Percentiles rank a stretch among this genome's conserved stretches.
Conservation (phyloP, 1,140 invertebrate species). For the Lasaia peninsularis region DNA sequence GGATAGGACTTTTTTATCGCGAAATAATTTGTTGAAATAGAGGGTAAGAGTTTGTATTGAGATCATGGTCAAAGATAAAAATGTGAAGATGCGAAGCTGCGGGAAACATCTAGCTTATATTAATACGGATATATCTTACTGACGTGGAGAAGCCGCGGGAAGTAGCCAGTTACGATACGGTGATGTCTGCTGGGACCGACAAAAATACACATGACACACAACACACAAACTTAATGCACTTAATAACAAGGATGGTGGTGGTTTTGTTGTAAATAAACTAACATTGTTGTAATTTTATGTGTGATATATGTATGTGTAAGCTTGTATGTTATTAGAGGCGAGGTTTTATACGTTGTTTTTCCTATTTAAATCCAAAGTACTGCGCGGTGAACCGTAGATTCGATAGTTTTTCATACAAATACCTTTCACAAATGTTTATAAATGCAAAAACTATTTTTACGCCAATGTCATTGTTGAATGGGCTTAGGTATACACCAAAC, state of each 20-base stretch:
- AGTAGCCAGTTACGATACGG: too few relatives aligned
- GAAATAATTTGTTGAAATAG: too few relatives aligned
- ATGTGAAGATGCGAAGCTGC: too few relatives aligned
- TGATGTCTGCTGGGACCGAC: conserved; percentile 40
- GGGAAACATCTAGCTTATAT: too few relatives aligned
- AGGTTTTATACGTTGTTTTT: conserved; percentile 19
- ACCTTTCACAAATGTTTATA: conserved; percentile 28
- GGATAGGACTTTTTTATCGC: too few relatives aligned
- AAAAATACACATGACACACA: conserved; percentile 64
- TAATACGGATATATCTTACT: too few relatives aligned
- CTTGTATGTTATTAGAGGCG: conserved; percentile 62
- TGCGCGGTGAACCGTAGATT: conserved; percentile 22
- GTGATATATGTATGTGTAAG: conserved; percentile 26
- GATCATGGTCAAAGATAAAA: too few relatives aligned
- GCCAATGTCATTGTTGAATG: conserved; percentile 50
- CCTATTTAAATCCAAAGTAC: not conserved
- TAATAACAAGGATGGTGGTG: conserved; percentile 66
- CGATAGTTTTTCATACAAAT: conserved; percentile 14
- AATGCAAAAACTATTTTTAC: conserved; percentile 31
- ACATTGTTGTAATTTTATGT: conserved; percentile 33
- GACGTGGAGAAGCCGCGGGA: too few relatives aligned
- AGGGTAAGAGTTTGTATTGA: too few relatives aligned
- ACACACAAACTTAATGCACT: conserved; percentile 36
- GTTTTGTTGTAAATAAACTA: conserved; percentile 39
- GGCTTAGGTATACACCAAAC: conserved; percentile 35